phyloP scores from a whole-genome alignment of 2,888 invertebrate species.

The Xanthia icteritia region DNA sequence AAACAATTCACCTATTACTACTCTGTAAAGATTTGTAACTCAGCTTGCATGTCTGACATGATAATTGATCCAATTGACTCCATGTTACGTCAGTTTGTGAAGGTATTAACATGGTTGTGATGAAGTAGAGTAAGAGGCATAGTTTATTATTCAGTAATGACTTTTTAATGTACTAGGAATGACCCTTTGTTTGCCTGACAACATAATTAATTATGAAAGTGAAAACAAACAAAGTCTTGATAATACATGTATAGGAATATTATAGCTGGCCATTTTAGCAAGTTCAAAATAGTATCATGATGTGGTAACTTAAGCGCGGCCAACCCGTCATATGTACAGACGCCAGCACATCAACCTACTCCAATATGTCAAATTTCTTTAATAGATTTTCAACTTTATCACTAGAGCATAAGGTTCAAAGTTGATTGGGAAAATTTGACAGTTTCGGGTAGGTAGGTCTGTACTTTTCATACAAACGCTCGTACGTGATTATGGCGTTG shows the following conservation, averaged over 20 bases:
- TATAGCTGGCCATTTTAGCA: background rate
- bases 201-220: constrained; percentile 1
- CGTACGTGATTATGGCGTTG: too few relatives aligned
- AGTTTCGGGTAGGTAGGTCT: too few relatives aligned
- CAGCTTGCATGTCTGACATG: constrained; percentile 1
- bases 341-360: too few relatives aligned
- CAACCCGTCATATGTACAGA: too few relatives aligned
- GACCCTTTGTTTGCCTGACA: background rate
- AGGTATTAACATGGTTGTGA: background rate
- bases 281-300: background rate
- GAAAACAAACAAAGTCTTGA: background rate
- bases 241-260: background rate
- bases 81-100: constrained; percentile 11
- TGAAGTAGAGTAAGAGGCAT: background rate
- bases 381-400: too few relatives aligned
- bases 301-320: too few relatives aligned
- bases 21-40: background rate
- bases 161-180: background rate
- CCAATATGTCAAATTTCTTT: too few relatives aligned
- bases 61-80: constrained; percentile 47
- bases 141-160: background rate
- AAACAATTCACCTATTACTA: background rate
- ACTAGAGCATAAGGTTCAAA: too few relatives aligned
- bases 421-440: too few relatives aligned
- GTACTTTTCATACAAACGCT: too few relatives aligned